phyloP scores from a whole-genome alignment of 2,797 vertebrate genomes.

The Catostomus latipinnis region DNA sequence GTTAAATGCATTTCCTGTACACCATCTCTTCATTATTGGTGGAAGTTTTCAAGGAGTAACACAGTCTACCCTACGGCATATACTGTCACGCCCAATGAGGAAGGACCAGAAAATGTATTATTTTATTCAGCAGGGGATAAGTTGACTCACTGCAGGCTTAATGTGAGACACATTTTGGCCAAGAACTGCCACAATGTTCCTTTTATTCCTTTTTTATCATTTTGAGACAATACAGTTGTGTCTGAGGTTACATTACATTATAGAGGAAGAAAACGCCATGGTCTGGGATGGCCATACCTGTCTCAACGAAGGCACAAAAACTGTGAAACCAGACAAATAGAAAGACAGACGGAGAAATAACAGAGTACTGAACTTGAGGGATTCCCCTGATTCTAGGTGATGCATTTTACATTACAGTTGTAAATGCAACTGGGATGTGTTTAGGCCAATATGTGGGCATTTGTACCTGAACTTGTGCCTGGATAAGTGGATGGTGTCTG shows the following conservation, averaged over 20 bases:
- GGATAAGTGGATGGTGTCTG: background rate
- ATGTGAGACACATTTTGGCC: background rate
- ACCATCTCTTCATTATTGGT: background rate
- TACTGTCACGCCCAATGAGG: background rate
- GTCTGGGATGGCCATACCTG: background rate
- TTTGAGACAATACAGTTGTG: background rate
- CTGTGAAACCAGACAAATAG: background rate
- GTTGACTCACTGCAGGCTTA: background rate
- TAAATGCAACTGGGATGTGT: background rate
- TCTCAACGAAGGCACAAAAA: background rate
- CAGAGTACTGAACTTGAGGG: background rate
- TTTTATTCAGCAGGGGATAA: background rate
- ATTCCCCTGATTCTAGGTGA: background rate
- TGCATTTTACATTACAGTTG: background rate
- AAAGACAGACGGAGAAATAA: background rate
- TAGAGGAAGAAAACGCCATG: background rate
- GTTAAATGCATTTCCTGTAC: no score
- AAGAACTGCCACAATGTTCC: background rate
- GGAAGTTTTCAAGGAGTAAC: background rate
- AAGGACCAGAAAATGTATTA: background rate
- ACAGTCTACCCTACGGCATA: background rate
- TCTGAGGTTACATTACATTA: background rate
- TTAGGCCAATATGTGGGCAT: background rate
- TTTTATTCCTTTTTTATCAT: background rate
- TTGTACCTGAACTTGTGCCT: background rate